Evolutionary conservation across 2,888 invertebrate species (phyloP).

Genomic region (Patella caerulea): DNA sequence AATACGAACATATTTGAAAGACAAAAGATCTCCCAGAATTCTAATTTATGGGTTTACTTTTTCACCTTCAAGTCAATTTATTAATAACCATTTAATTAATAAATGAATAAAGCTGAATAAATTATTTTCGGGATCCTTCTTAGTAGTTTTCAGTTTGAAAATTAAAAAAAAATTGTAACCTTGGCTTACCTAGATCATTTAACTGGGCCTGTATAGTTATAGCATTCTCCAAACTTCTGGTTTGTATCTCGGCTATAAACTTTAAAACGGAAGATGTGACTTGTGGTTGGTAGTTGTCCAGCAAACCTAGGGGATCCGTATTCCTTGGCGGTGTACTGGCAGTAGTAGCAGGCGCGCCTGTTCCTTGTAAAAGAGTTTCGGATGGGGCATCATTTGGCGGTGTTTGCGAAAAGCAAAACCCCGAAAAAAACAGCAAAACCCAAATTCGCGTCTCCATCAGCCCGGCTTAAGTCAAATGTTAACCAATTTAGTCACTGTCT

Average conservation of each 20-base stretch:
- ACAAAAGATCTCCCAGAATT: no score
- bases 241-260: background rate
- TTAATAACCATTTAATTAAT: no score
- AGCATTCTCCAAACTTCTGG: constrained; percentile 1
- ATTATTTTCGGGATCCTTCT: no score
- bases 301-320: background rate
- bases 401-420: background rate
- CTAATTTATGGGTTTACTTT: no score
- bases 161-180: no score
- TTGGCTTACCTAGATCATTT: background rate
- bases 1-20: no score
- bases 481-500: no score
- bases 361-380: background rate
- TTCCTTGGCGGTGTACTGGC: background rate
- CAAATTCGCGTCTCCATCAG: no score
- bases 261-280: background rate
- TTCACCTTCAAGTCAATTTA: no score
- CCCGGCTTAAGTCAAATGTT: no score
- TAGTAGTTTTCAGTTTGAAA: no score
- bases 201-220: background rate
- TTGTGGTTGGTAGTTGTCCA: background rate
- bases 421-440: background rate
- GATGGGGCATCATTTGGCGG: background rate
- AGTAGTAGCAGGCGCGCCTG: background rate
- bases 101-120: no score